Evolutionary conservation across 2,797 vertebrate genomes (phyloP).

Genomic region (Natrix natrix): DNA sequence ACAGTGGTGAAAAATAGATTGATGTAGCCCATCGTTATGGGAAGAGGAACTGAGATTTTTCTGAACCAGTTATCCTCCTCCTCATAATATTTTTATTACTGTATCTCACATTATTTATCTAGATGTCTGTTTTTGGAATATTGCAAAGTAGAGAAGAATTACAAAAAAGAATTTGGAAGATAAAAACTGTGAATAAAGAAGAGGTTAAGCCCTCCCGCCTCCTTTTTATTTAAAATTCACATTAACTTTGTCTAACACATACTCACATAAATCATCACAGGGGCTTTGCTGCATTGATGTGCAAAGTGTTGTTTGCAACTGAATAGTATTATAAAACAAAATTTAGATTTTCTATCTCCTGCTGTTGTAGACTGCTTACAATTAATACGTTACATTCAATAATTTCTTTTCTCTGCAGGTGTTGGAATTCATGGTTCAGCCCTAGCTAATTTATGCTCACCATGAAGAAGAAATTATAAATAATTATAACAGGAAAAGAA

Average conservation of each 20-base stretch:
- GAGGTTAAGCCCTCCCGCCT: background rate
- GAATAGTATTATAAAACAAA: background rate
- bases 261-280: background rate
- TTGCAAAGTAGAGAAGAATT: background rate
- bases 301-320: background rate
- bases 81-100: background rate
- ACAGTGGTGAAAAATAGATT: background rate
- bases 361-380: background rate
- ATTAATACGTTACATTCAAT: background rate
- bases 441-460: constrained; percentile 43
- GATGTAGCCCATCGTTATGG: background rate
- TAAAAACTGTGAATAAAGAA: background rate
- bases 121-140: background rate
- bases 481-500: constrained; percentile 60
- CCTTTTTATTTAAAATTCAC: background rate
- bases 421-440: constrained; percentile 49
- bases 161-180: background rate
- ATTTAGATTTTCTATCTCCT: background rate
- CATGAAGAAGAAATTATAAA: constrained; percentile 55
- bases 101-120: background rate
- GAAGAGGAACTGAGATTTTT: background rate
- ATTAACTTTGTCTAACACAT: background rate
- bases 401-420: constrained; percentile 39
- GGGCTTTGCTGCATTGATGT: background rate
- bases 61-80: background rate